A percentile compares a stretch with the other conserved stretches of the same genome.
These are phyloP conservation scores for Micronycteris hirsuta DNA, from an alignment of 2,113 vertebrate species.

Conservation along the genomic window DNA sequence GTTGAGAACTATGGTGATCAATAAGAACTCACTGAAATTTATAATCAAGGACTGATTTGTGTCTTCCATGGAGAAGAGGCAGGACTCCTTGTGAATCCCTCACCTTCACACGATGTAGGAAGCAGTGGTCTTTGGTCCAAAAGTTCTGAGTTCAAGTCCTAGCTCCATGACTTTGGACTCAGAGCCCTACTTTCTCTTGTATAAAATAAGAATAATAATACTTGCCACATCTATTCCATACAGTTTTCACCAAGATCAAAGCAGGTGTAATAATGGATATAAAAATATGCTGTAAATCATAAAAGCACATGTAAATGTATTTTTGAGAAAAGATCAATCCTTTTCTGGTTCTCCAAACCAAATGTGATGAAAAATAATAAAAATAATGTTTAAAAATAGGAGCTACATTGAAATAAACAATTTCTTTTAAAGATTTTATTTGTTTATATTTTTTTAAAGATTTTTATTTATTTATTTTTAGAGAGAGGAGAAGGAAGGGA, in stretches of 20 bases:
- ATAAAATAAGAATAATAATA: not conserved
- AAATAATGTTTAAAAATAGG: constrained; percentile 10
- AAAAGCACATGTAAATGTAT: not conserved
- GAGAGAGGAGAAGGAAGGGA: too few species aligned
- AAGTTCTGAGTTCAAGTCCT: constrained; percentile 2
- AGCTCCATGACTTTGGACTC: not conserved
- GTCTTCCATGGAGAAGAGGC: not conserved
- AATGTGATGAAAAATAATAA: not conserved
- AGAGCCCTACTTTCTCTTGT: not conserved
- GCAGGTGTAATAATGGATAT: not conserved
- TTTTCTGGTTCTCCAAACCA: constrained; percentile 5
- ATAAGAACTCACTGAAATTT: not conserved
- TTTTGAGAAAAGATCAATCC: constrained; percentile 20
- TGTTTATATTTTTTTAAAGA: not conserved
- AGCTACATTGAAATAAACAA: not conserved
- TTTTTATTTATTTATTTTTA: too few species aligned
- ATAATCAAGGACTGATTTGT: not conserved
- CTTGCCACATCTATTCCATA: not conserved
- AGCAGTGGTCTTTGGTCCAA: not conserved
- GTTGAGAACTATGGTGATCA: not conserved
- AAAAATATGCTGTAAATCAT: not conserved
- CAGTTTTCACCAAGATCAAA: constrained; percentile 12
- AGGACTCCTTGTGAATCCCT: not conserved
- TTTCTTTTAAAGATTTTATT: not conserved
- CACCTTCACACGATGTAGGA: not conserved